These are phyloP conservation scores for Acropternis orthonyx DNA, from an alignment of 2,797 vertebrate species.

Conservation along the genomic window DNA sequence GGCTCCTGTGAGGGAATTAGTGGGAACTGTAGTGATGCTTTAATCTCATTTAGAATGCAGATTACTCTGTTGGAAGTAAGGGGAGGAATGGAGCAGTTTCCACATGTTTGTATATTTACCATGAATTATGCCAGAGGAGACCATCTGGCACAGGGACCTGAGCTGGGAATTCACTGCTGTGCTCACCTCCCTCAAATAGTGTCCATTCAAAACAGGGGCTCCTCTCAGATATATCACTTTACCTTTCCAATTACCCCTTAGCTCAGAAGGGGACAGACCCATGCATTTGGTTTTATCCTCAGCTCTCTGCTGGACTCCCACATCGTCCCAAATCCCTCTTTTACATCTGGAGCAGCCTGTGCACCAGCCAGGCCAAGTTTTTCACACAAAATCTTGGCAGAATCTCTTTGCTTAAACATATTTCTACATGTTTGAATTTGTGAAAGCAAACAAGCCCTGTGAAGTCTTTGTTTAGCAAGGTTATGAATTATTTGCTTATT, in stretches of 20 bases:
- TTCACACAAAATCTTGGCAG: not conserved
- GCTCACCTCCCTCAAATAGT: not conserved
- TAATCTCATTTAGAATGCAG: not conserved
- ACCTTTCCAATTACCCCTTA: not conserved
- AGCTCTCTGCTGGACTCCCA: not conserved
- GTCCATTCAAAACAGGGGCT: accelerated
- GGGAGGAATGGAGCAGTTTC: not conserved
- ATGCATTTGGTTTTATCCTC: accelerated
- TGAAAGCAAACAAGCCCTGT: not conserved
- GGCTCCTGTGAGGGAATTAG: not conserved
- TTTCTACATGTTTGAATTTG: not conserved
- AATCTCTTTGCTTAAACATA: not conserved
- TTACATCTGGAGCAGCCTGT: not conserved
- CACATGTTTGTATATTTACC: not conserved
- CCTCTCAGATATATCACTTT: accelerated
- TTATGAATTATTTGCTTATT: not conserved
- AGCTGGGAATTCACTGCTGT: not conserved
- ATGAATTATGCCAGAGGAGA: not conserved
- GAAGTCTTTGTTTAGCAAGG: not conserved
- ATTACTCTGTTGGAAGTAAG: not conserved
- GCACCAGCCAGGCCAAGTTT: not conserved
- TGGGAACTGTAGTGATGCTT: not conserved
- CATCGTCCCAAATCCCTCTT: accelerated
- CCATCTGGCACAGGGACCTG: not conserved
- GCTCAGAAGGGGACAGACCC: not conserved